Conservation (phyloP, 2,888 invertebrate species). For the Ochlodes sylvanus region DNA sequence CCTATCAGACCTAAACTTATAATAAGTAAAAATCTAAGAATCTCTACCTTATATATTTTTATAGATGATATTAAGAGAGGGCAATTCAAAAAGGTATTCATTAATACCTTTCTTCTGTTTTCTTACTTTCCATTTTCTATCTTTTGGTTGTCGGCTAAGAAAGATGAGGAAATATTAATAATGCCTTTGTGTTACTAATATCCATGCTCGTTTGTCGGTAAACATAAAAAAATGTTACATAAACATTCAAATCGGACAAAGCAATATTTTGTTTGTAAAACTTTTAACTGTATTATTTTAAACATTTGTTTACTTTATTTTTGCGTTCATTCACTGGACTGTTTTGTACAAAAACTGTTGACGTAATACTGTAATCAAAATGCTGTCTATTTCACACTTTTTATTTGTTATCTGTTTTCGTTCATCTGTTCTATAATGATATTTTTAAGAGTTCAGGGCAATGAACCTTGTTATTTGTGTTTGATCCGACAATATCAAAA, state of each 20-base stretch:
- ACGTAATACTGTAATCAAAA: conserved; percentile 19
- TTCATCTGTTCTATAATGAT: not conserved
- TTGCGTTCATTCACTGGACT: conserved; percentile 14
- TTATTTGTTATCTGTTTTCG: conserved; percentile 9
- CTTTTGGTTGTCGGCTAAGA: no score
- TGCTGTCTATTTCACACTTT: not conserved
- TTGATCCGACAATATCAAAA: not conserved
- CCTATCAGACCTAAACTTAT: no score
- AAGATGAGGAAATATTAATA: no score
- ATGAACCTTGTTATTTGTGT: not conserved
- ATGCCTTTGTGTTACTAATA: no score
- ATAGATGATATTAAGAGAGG: no score
- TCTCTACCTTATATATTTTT: no score
- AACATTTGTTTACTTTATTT: conserved; percentile 19
- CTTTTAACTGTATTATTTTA: not conserved
- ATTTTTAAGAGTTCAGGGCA: not conserved
- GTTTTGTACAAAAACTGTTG: conserved; percentile 15
- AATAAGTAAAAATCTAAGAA: no score
- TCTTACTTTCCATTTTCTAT: no score
- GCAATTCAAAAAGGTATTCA: no score
- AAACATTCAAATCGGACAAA: not conserved
- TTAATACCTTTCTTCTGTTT: no score
- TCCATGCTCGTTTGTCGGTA: no score
- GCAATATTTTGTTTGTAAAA: not conserved
- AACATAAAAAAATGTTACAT: not conserved